These are phyloP conservation scores for Lacerta viridis DNA, from an alignment of 2,797 vertebrate species.

Conservation along the genomic window DNA sequence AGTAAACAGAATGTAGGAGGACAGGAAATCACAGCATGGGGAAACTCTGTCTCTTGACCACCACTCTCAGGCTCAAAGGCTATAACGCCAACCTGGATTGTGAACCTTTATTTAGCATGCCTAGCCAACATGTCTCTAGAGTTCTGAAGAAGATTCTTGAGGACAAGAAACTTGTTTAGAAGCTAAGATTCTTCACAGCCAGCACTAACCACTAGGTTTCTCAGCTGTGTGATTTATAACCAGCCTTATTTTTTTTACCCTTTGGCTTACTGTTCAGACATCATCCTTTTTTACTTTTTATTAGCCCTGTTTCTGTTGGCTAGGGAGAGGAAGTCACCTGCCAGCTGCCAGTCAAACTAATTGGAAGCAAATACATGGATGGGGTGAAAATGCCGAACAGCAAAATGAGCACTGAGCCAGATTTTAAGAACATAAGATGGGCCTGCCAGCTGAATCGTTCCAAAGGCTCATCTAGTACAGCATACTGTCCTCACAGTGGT, in stretches of 20 bases:
- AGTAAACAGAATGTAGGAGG: background rate
- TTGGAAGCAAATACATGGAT: slow-evolving; percentile 62
- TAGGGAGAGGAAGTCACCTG: slow-evolving; percentile 59
- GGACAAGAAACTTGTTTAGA: background rate
- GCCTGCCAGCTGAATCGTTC: background rate
- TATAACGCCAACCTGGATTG: background rate
- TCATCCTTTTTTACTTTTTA: slow-evolving; percentile 58
- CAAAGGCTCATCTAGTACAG: background rate
- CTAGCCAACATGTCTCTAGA: background rate
- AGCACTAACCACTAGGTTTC: background rate
- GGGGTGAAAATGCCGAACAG: slow-evolving; percentile 46
- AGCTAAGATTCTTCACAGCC: background rate
- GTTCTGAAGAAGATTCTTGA: background rate
- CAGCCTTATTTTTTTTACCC: background rate
- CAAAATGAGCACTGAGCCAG: slow-evolving; percentile 50
- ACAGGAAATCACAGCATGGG: background rate
- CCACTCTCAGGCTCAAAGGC: background rate
- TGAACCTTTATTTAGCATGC: too few species aligned
- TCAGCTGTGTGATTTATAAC: background rate
- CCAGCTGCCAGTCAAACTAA: slow-evolving; percentile 72
- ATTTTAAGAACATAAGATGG: slow-evolving; percentile 14
- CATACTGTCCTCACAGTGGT: background rate
- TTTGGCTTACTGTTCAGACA: background rate
- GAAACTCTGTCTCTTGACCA: background rate
- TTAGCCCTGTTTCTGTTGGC: slow-evolving; percentile 61